Evolutionary conservation across 1,140 invertebrate species (phyloP).

Genomic region (Hormaphis cornu): DNA sequence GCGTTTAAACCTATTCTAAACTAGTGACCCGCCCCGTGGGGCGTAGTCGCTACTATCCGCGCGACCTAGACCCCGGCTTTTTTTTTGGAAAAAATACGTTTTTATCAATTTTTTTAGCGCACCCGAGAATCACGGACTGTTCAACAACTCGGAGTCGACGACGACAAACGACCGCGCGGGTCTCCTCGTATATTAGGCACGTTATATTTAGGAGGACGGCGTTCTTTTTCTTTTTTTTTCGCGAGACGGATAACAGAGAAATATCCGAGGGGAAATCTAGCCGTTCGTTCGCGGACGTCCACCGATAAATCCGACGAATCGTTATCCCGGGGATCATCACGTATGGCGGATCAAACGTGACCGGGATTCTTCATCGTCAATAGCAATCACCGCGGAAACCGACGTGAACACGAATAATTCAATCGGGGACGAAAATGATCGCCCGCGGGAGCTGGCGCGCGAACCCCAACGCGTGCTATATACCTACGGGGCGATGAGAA

Average conservation of each 20-base stretch:
- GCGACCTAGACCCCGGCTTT: too few species aligned
- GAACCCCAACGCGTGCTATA: too few species aligned
- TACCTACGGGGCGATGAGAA: too few species aligned
- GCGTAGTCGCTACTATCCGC: too few species aligned
- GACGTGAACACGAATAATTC: conserved; percentile 19
- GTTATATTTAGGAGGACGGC: too few species aligned
- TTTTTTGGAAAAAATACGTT: too few species aligned
- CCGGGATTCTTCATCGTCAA: not conserved
- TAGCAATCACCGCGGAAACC: conserved; percentile 9
- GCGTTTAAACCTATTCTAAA: too few species aligned
- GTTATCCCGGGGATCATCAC: conserved; percentile 9
- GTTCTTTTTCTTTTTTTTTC: not conserved
- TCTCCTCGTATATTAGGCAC: not conserved
- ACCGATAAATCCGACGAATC: not conserved
- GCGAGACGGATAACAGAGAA: not conserved
- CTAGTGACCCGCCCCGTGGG: too few species aligned
- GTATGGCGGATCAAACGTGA: conserved; percentile 15
- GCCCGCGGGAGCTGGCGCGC: not conserved
- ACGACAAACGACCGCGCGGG: too few species aligned
- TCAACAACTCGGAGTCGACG: too few species aligned
- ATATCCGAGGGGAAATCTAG: not conserved
- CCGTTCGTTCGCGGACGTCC: not conserved
- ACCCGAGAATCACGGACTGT: too few species aligned
- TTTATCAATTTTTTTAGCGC: too few species aligned
- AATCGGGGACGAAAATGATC: conserved; percentile 6